Percentiles rank a stretch among this genome's conserved stretches.
Evolutionary conservation across 2,113 vertebrate species (phyloP).

Genomic region (Barnardius zonarius): DNA sequence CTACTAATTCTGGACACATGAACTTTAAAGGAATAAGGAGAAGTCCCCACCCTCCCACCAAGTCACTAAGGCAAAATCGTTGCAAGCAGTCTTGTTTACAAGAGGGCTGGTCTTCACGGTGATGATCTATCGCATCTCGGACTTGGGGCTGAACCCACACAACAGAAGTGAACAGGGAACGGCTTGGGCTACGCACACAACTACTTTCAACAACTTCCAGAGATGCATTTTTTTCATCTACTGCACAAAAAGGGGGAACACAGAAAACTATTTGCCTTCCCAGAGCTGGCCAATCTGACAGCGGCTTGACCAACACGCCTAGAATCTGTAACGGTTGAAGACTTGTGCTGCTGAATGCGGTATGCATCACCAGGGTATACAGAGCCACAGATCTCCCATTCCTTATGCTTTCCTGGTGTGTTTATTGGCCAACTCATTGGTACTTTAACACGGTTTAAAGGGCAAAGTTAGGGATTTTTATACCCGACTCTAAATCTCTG

Average conservation of each 20-base stretch:
- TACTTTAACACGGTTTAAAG: conserved; percentile 62
- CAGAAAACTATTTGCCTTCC: conserved; percentile 3
- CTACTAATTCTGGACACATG: conserved; percentile 64
- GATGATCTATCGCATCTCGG: background rate
- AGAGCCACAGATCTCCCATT: background rate
- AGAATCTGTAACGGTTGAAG: background rate
- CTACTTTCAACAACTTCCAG: conserved; percentile 53
- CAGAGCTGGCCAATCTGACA: background rate
- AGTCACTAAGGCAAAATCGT: conserved; percentile 58
- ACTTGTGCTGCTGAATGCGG: background rate
- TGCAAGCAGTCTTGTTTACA: conserved; percentile 44
- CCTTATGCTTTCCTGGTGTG: background rate
- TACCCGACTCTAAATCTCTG: conserved; percentile 59
- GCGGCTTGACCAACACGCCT: background rate
- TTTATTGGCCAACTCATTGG: conserved; percentile 31
- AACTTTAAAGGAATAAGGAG: conserved; percentile 58
- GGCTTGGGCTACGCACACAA: conserved; percentile 39
- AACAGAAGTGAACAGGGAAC: background rate
- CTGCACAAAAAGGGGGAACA: conserved; percentile 41
- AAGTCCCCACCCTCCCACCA: conserved; percentile 4
- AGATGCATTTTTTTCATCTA: conserved; percentile 8
- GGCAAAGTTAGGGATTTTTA: conserved; percentile 57
- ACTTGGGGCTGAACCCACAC: conserved; percentile 22
- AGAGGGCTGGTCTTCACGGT: background rate
- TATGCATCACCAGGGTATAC: background rate